Conservation (phyloP, 2,113 vertebrate species). For the Arothron firmamentum region DNA sequence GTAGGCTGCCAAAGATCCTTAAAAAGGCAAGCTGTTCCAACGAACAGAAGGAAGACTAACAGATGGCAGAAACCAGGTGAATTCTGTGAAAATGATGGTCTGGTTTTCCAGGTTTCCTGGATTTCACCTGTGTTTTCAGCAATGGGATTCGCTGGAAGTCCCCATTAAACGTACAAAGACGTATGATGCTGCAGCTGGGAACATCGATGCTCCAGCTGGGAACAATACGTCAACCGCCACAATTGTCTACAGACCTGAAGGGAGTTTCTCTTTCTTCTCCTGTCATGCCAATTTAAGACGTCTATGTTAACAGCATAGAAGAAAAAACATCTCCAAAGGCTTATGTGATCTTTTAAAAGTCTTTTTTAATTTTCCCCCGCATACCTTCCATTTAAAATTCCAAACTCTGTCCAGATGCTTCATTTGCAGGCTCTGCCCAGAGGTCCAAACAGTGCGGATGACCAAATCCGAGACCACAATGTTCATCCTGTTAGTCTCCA, state of each 20-base stretch:
- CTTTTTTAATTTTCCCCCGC: conserved; percentile 20
- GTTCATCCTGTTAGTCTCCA: conserved; percentile 7
- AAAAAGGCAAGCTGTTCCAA: not conserved
- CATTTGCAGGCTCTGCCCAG: conserved; percentile 31
- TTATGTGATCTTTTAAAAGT: not conserved
- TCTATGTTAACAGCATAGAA: too few species aligned
- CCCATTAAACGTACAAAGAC: not conserved
- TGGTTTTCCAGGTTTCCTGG: too few species aligned
- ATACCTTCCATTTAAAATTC: conserved; percentile 40
- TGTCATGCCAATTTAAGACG: not conserved
- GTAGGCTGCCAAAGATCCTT: not conserved
- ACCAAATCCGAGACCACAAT: not conserved
- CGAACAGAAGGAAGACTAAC: not conserved
- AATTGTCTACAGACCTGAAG: conserved; percentile 1
- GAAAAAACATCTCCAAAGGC: not conserved
- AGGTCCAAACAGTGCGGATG: conserved; percentile 23
- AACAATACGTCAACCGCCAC: not conserved
- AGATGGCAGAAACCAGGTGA: too few species aligned
- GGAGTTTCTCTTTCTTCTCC: not conserved
- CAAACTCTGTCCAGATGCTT: conserved; percentile 44
- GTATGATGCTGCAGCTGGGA: not conserved
- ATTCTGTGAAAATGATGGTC: too few species aligned
- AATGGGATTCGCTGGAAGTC: not conserved
- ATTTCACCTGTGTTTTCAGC: too few species aligned
- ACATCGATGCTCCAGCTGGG: not conserved